phyloP scores from a whole-genome alignment of 1,140 invertebrate genomes.

The Colletes latitarsis region DNA sequence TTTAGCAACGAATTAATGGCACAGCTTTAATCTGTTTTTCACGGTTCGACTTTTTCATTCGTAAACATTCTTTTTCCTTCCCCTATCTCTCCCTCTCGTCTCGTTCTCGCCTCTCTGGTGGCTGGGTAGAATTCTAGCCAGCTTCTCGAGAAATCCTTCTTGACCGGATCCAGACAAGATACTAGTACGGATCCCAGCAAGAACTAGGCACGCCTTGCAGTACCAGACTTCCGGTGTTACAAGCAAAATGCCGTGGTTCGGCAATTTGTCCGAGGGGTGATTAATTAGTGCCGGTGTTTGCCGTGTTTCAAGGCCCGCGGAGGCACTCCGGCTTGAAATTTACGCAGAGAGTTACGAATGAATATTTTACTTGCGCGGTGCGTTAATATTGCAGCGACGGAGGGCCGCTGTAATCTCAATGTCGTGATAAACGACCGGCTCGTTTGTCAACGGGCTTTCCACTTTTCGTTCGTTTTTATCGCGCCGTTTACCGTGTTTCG shows the following conservation, averaged over 20 bases:
- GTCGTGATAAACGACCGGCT: background rate
- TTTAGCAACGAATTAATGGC: background rate
- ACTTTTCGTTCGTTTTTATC: background rate
- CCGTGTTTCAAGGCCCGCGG: background rate
- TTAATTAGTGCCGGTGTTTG: slow-evolving; percentile 67
- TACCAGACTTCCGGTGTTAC: slow-evolving; percentile 44
- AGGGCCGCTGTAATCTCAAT: background rate
- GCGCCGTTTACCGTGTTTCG: too few species aligned
- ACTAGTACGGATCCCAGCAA: slow-evolving; percentile 52
- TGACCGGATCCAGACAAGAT: slow-evolving; percentile 57
- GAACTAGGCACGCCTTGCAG: slow-evolving; percentile 51
- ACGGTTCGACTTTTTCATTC: background rate
- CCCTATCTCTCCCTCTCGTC: background rate
- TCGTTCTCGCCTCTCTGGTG: background rate
- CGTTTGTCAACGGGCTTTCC: background rate
- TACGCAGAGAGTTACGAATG: slow-evolving; percentile 18
- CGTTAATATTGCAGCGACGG: slow-evolving; percentile 17
- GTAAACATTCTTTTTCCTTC: slow-evolving; percentile 4
- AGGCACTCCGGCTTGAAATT: slow-evolving; percentile 19
- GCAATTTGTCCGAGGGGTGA: slow-evolving; percentile 72
- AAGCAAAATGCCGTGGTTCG: slow-evolving; percentile 55
- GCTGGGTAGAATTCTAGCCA: background rate
- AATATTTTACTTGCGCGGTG: slow-evolving; percentile 15
- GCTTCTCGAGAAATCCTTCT: slow-evolving; percentile 46
- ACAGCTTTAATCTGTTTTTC: background rate